Evolutionary conservation across 23 tunicate species (phyloP).

Genomic region (Phallusia fumigata): DNA sequence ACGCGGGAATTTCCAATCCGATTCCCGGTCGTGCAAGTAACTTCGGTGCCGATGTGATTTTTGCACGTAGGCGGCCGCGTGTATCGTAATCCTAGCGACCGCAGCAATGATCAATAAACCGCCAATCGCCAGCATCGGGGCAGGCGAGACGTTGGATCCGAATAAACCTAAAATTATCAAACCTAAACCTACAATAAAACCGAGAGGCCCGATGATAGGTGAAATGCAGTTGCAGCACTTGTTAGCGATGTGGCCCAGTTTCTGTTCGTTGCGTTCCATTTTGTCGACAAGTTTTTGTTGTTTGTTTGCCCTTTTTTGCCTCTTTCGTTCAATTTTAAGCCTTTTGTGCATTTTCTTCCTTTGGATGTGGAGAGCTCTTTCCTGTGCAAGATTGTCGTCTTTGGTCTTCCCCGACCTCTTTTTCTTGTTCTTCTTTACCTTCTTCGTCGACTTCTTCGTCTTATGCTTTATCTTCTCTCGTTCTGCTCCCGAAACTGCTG

Average conservation of each 20-base stretch:
- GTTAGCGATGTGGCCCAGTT: background rate
- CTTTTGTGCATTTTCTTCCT: slow-evolving; percentile 11
- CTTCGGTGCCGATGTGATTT: background rate
- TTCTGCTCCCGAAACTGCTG: background rate
- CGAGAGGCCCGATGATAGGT: slow-evolving; percentile 6
- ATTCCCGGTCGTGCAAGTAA: slow-evolving; percentile 16
- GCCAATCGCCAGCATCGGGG: slow-evolving; percentile 45
- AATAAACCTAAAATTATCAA: slow-evolving; percentile 57
- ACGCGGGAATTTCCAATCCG: background rate
- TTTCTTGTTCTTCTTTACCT: background rate
- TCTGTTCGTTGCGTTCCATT: slow-evolving; percentile 8
- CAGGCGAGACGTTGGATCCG: slow-evolving; percentile 15
- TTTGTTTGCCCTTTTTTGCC: slow-evolving; percentile 24
- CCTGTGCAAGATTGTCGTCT: background rate
- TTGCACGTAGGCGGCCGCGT: slow-evolving; percentile 17
- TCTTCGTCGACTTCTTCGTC: background rate
- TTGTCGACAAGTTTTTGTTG: slow-evolving; percentile 36
- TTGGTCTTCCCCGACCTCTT: background rate
- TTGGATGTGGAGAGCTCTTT: background rate
- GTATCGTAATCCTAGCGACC: slow-evolving; percentile 9
- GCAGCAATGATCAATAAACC: slow-evolving; percentile 25
- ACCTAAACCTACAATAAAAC: slow-evolving; percentile 31
- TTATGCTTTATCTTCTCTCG: slow-evolving; percentile 28
- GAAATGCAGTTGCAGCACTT: background rate
- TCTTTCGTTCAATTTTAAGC: slow-evolving; percentile 20